Conservation (phyloP, 2,797 vertebrate species). For the Cephalopachus bancanus region DNA sequence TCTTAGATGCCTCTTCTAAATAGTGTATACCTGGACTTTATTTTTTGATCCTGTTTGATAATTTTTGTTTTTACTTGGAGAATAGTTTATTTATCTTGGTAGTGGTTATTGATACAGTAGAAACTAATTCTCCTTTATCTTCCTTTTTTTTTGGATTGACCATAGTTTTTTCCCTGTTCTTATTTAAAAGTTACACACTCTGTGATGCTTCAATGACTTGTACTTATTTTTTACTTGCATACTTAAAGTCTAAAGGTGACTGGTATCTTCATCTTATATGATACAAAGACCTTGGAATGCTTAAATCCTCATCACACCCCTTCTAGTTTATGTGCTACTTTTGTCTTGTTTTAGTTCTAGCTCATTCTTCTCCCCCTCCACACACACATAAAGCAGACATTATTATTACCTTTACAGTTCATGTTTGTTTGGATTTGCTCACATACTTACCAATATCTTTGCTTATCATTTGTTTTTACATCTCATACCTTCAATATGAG, state of each 20-base stretch:
- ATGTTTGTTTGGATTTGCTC: constrained; percentile 30
- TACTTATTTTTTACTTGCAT: neutral
- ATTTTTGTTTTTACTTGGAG: constrained; percentile 30
- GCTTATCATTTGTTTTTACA: constrained; percentile 46
- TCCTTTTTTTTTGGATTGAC: constrained; percentile 33
- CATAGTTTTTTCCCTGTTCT: neutral
- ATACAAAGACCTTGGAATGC: neutral
- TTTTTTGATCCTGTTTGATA: constrained; percentile 36
- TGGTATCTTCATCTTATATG: constrained; percentile 7
- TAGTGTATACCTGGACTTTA: constrained; percentile 32
- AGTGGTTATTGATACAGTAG: constrained; percentile 10
- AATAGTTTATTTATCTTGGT: constrained; percentile 48
- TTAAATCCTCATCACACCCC: neutral
- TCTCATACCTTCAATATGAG: constrained; percentile 1
- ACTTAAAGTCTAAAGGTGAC: constrained; percentile 10
- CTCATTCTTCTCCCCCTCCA: neutral
- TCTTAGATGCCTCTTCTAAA: constrained; percentile 9
- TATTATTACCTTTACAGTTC: constrained; percentile 12
- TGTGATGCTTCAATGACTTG: neutral
- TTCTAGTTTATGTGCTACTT: neutral
- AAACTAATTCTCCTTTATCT: neutral
- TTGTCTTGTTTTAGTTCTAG: constrained; percentile 50
- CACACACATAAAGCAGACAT: neutral
- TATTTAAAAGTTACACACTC: constrained; percentile 4
- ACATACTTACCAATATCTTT: constrained; percentile 22